Conservation (phyloP, 2,888 invertebrate genomes). For the Phragmatobia fuliginosa region DNA sequence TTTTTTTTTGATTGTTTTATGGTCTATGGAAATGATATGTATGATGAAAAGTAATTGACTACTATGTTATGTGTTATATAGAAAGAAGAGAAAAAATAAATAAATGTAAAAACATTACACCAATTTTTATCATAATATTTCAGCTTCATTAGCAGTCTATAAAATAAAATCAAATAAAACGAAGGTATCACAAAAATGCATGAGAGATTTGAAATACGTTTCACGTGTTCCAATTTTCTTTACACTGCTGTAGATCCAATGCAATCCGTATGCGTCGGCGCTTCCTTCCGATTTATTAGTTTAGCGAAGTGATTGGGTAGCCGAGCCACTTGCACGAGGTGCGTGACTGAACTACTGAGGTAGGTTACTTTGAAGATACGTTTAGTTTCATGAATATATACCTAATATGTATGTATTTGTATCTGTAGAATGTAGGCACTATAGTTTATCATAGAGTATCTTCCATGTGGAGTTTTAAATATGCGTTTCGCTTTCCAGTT, state of each 20-base stretch:
- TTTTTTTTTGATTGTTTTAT: neutral
- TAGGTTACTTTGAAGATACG: constrained; percentile 55
- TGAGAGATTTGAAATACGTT: neutral
- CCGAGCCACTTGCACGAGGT: constrained; percentile 64
- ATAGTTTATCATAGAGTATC: neutral
- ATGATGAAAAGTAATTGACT: neutral
- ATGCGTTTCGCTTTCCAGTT: neutral
- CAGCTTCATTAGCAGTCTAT: neutral
- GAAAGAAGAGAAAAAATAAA: too few relatives aligned
- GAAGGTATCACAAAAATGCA: neutral
- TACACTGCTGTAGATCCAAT: constrained; percentile 53
- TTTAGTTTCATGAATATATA: constrained; percentile 47
- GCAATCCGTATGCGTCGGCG: constrained; percentile 73
- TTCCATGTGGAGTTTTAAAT: neutral
- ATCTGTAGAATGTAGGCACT: neutral
- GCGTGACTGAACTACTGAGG: constrained; percentile 68
- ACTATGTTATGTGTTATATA: too few relatives aligned
- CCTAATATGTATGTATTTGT: constrained; percentile 29
- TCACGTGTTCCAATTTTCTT: constrained; percentile 13
- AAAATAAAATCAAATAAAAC: neutral
- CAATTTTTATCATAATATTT: too few relatives aligned
- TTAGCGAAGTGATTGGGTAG: constrained; percentile 79
- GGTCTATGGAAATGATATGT: neutral
- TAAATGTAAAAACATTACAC: too few relatives aligned
- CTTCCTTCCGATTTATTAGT: constrained; percentile 78